These are phyloP conservation scores for Aphelenchoides besseyi DNA, from an alignment of 1,140 invertebrate genomes.

Conservation along the genomic window DNA sequence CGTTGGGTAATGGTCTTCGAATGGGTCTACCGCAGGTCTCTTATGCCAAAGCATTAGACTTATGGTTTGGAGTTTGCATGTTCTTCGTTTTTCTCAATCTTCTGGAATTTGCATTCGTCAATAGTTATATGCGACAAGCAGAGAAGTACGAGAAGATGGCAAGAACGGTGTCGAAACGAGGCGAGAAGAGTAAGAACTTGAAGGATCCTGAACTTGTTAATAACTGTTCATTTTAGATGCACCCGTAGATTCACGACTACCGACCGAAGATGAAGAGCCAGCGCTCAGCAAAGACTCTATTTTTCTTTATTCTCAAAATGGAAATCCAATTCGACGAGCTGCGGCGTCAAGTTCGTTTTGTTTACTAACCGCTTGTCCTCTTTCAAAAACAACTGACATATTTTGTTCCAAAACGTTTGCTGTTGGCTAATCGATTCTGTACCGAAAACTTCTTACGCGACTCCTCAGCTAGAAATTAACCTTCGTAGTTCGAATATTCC, in stretches of 20 bases:
- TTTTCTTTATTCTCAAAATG: constrained; percentile 3
- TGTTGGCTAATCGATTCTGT: too few relatives aligned
- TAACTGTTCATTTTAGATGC: constrained; percentile 23
- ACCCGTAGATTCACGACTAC: constrained; percentile 15
- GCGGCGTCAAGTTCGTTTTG: constrained; percentile 11
- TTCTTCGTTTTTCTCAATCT: constrained; percentile 58
- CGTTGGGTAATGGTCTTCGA: constrained; percentile 48
- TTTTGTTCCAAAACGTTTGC: too few relatives aligned
- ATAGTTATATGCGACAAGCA: constrained; percentile 57
- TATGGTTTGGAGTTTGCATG: constrained; percentile 57
- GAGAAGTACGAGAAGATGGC: constrained; percentile 58
- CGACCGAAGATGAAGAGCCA: constrained; percentile 1
- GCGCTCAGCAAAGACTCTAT: background rate
- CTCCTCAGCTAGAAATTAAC: too few relatives aligned
- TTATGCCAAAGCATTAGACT: constrained; percentile 48
- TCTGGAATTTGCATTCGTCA: constrained; percentile 57
- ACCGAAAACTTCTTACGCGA: too few relatives aligned
- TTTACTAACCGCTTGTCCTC: background rate
- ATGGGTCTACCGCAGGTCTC: constrained; percentile 51
- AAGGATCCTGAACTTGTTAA: constrained; percentile 20
- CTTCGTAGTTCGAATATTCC: too few relatives aligned
- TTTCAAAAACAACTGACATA: too few relatives aligned
- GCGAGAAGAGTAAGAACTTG: constrained; percentile 16
- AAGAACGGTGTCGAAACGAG: constrained; percentile 32
- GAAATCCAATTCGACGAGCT: background rate